Percentiles rank a stretch among this genome's conserved stretches.
Evolutionary conservation across 2,797 vertebrate species (phyloP).

Genomic region (Erethizon dorsatum): DNA sequence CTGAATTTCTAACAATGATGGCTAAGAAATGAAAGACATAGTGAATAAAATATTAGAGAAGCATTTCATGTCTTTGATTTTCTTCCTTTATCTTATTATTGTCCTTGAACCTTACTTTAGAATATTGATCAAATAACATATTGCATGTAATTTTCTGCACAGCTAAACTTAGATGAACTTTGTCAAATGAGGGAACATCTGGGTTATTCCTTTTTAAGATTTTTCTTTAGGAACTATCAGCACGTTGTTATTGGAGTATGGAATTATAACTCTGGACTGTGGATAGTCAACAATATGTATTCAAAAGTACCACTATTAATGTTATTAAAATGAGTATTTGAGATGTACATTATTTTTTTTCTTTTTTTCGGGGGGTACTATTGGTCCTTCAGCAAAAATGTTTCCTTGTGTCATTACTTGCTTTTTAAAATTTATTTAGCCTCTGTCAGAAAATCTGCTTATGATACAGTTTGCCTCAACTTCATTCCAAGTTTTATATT

Average conservation of each 20-base stretch:
- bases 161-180: slow-evolving; percentile 91
- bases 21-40: slow-evolving; percentile 99
- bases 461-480: slow-evolving; percentile 99
- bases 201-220: slow-evolving; percentile 91
- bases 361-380: slow-evolving; percentile 91
- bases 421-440: slow-evolving; percentile 99
- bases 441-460: slow-evolving; percentile 93
- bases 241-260: slow-evolving; percentile 97
- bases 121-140: slow-evolving; percentile 96
- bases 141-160: slow-evolving; percentile 97
- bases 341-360: slow-evolving; percentile 99
- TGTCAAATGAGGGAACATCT: slow-evolving; percentile 95
- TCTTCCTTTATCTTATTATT: slow-evolving; percentile 96
- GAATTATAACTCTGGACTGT: slow-evolving; percentile 98
- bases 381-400: slow-evolving; percentile 98
- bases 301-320: slow-evolving; percentile 99
- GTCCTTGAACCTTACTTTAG: slow-evolving; percentile 95
- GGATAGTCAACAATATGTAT: slow-evolving; percentile 96
- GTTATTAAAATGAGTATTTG: slow-evolving; percentile 97
- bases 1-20: slow-evolving; percentile 99
- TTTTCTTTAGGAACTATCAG: slow-evolving; percentile 93
- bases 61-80: slow-evolving; percentile 99
- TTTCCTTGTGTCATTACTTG: slow-evolving; percentile 97
- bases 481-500: slow-evolving; percentile 99
- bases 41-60: slow-evolving; percentile 99